phyloP scores from a whole-genome alignment of 2,888 invertebrate genomes.

The Elaeidobius kamerunicus region DNA sequence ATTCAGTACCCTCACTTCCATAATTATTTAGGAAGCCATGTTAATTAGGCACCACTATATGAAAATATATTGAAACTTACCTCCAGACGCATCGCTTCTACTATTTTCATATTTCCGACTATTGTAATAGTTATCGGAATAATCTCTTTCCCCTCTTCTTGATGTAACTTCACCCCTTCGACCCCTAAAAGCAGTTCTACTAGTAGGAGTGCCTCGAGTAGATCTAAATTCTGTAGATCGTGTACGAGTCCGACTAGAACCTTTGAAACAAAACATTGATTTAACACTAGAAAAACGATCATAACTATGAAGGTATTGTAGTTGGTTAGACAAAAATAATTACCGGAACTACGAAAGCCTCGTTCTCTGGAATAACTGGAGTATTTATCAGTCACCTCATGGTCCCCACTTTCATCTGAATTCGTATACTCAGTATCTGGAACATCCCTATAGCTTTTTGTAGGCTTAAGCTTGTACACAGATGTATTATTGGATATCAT shows the following conservation, averaged over 20 bases:
- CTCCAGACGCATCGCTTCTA: slow-evolving; percentile 35
- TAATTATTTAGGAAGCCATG: neutral
- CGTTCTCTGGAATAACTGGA: slow-evolving; percentile 20
- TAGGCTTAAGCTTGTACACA: slow-evolving; percentile 59
- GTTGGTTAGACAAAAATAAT: neutral
- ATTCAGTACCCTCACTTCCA: neutral
- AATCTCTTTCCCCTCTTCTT: slow-evolving; percentile 52
- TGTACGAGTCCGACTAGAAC: slow-evolving; percentile 33
- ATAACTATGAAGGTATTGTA: too few relatives aligned
- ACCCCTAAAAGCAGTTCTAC: slow-evolving; percentile 31
- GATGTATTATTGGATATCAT: slow-evolving; percentile 64
- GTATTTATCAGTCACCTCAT: slow-evolving; percentile 40
- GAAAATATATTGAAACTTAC: slow-evolving; percentile 13
- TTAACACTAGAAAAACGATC: too few relatives aligned
- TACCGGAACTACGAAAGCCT: slow-evolving; percentile 22
- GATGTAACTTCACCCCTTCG: slow-evolving; percentile 33
- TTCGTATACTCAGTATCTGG: slow-evolving; percentile 51
- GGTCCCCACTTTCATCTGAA: slow-evolving; percentile 51
- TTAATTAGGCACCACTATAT: too few relatives aligned
- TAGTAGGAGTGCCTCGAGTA: slow-evolving; percentile 39
- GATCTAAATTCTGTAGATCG: slow-evolving; percentile 44
- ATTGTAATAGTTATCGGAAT: slow-evolving; percentile 46
- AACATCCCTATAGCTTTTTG: slow-evolving; percentile 52
- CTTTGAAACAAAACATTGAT: slow-evolving; percentile 24
- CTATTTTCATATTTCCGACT: slow-evolving; percentile 50